Evolutionary conservation across 2,113 vertebrate species (phyloP).

Genomic region (Calypte anna): DNA sequence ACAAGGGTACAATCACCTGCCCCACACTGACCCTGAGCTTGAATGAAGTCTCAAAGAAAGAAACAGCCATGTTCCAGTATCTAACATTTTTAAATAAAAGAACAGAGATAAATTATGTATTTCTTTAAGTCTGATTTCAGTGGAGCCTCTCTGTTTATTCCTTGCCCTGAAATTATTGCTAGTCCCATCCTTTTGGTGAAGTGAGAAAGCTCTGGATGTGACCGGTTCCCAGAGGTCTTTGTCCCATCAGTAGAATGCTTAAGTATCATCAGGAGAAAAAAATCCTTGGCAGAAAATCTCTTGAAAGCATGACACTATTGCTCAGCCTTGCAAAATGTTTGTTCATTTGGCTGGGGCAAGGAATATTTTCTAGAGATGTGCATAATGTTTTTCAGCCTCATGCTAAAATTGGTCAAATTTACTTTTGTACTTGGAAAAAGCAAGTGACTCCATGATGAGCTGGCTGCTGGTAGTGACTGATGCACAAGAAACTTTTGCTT

Average conservation of each 20-base stretch:
- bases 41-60: background rate
- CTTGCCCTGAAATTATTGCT: background rate
- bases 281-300: slow-evolving; percentile 4
- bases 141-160: background rate
- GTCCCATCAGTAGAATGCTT: background rate
- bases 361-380: background rate
- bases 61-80: background rate
- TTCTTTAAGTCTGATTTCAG: background rate
- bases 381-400: background rate
- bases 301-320: background rate
- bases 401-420: background rate
- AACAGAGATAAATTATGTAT: background rate
- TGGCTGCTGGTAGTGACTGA: background rate
- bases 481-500: background rate
- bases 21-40: background rate
- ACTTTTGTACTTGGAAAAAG: background rate
- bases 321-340: background rate
- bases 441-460: background rate
- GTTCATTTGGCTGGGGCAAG: slow-evolving; percentile 10
- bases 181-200: accelerated
- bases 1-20: background rate
- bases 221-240: background rate
- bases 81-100: background rate
- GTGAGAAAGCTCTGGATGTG: background rate
- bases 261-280: background rate